Conservation (phyloP, 2,888 invertebrate species). For the Seira sanloemensis region DNA sequence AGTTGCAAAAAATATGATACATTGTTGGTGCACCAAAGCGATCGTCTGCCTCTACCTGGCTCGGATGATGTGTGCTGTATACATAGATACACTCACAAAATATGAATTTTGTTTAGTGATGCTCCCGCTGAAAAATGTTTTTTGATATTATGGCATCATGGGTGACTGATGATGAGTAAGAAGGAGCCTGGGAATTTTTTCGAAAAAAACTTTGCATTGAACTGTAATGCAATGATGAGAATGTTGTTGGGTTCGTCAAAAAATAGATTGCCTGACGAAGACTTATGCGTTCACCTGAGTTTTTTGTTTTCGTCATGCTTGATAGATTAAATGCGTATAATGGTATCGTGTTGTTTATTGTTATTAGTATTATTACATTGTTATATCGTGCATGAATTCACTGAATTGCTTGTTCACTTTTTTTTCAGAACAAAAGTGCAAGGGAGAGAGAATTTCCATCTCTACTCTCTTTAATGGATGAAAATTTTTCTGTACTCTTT, state of each 20-base stretch:
- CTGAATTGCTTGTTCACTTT: not conserved
- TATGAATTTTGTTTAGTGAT: too few relatives aligned
- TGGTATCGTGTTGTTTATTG: conserved; percentile 17
- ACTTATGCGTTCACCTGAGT: conserved; percentile 5
- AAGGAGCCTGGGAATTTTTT: conserved; percentile 63
- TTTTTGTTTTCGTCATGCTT: conserved; percentile 32
- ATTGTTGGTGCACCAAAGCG: conserved; percentile 1
- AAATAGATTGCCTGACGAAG: conserved; percentile 42
- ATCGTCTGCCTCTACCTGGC: not conserved
- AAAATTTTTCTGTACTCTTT: not conserved
- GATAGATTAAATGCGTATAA: conserved; percentile 37
- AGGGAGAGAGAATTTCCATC: too few relatives aligned
- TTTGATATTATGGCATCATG: conserved; percentile 45
- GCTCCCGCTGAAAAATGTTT: conserved; percentile 12
- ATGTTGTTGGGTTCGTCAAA: not conserved
- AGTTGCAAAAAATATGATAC: not conserved
- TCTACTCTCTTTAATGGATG: not conserved
- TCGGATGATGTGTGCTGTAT: not conserved
- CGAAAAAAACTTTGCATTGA: not conserved
- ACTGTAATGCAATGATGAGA: not conserved
- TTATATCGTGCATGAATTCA: not conserved
- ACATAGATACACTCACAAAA: not conserved
- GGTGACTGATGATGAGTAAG: conserved; percentile 63
- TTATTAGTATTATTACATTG: conserved; percentile 4
- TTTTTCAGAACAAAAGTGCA: not conserved